phyloP scores from a whole-genome alignment of 1,140 invertebrate genomes.

The Nomia melanderi region DNA sequence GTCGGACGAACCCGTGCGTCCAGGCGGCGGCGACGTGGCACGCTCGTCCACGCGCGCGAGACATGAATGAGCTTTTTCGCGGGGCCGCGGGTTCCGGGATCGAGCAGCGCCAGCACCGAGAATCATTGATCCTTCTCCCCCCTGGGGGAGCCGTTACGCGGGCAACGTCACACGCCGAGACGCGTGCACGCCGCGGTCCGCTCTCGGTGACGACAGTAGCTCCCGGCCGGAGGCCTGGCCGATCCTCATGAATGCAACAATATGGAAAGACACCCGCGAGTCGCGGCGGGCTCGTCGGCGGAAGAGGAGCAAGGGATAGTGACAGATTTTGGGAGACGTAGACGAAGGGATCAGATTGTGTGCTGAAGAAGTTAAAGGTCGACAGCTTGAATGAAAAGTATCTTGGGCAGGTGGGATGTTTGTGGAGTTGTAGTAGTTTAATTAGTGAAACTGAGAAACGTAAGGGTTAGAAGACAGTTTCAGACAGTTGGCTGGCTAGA shows the following conservation, averaged over 20 bases:
- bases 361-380: no score
- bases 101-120: conserved; percentile 9
- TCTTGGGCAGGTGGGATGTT: no score
- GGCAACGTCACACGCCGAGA: conserved; percentile 42
- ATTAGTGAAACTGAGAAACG: no score
- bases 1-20: no score
- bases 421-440: no score
- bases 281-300: not conserved
- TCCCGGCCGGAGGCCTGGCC: not conserved
- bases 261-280: conserved; percentile 2
- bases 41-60: not conserved
- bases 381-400: no score
- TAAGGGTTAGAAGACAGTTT: no score
- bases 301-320: not conserved
- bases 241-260: conserved; percentile 6
- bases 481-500: no score
- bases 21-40: no score
- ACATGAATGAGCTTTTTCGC: conserved; percentile 15
- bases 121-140: conserved; percentile 67
- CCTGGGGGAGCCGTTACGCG: conserved; percentile 18
- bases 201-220: not conserved
- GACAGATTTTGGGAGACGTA: no score
- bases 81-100: conserved; percentile 6
- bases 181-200: conserved; percentile 52
- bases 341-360: no score